These are phyloP conservation scores for Pelvicachromis taeniatus DNA, from an alignment of 2,113 vertebrate genomes.

Conservation along the genomic window DNA sequence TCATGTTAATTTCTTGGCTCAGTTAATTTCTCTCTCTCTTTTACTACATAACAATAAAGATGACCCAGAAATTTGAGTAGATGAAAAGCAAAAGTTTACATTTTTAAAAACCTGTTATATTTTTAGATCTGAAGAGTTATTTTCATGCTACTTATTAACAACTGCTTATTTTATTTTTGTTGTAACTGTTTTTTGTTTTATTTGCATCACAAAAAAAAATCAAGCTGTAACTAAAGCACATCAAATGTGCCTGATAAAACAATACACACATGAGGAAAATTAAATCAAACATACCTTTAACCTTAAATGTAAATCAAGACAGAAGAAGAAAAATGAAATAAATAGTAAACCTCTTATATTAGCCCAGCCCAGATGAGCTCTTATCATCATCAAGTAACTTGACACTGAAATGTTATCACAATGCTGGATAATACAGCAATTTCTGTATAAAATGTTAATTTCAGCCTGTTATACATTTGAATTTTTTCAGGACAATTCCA, in stretches of 20 bases:
- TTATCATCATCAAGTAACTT: not conserved
- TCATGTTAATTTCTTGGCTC: not conserved
- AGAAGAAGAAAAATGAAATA: not conserved
- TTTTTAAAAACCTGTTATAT: too few species aligned
- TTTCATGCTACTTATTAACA: not conserved
- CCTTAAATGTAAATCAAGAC: not conserved
- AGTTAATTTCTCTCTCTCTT: too few species aligned
- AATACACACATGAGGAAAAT: not conserved
- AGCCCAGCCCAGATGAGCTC: not conserved
- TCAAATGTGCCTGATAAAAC: not conserved
- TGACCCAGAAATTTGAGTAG: not conserved
- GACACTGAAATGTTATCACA: not conserved
- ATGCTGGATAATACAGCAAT: not conserved
- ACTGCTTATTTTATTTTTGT: not conserved
- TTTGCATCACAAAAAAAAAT: not conserved
- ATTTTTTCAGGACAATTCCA: not conserved
- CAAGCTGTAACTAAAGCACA: not conserved
- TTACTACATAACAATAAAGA: not conserved
- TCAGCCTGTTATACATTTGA: not conserved
- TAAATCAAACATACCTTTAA: not conserved
- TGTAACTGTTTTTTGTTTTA: not conserved
- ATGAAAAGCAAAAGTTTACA: not conserved
- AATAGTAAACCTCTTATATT: not conserved
- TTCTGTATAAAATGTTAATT: not conserved
- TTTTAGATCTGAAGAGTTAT: not conserved